Evolutionary conservation across 1,140 invertebrate species (phyloP), one percentile per base, ranked within the genome.

Genomic region (Pogonomyrmex barbatus): DNA sequence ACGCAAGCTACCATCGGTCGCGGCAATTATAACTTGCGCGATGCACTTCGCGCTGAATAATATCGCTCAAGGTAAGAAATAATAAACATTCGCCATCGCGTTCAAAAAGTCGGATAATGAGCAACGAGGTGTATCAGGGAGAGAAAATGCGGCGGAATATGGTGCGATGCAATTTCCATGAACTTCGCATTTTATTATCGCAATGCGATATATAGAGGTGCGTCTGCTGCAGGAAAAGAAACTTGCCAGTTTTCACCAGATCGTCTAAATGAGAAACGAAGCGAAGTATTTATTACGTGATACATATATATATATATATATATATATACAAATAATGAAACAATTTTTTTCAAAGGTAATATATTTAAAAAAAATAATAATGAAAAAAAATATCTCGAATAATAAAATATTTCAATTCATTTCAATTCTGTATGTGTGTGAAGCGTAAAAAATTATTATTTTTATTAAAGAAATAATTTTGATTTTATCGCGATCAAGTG

Each of bases 121-220:
- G 79, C 68, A 75, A 62, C 68, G 54, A 83, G 79, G 45, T 50
- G 54, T 83, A 83, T 83, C 54, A 73, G 54, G 4, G 67, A 30
- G n/a, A 30, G 33, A 75, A 83, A 54, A 60, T 62, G 54, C 67
- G 17, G 67, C 42, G 30, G 54, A 70, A 47, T 82, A 60, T 30
- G 24, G 42, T 30, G 79, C 68, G 54, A 62, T 75, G 79, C 68
- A 83, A 83, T 83, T 83, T 73, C 68, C 68, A 83, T 73, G 54
- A 83, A 83, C 79, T 83, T 83, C 54, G 68, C 68, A 75, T 75
- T 83, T 83, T 83, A 71, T 83, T 83, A 75, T 83, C 33, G n/a
- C 30, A 60, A 83, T 68, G 56, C 42, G 79, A 68, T 68, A 68
- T 68, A 33, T 12, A 14, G 54, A 47, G 39, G n/a, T 58, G 71